Percentiles rank a stretch among this genome's conserved stretches.
Evolutionary conservation across 2,113 vertebrate genomes (phyloP).

Genomic region (Lophius piscatorius): DNA sequence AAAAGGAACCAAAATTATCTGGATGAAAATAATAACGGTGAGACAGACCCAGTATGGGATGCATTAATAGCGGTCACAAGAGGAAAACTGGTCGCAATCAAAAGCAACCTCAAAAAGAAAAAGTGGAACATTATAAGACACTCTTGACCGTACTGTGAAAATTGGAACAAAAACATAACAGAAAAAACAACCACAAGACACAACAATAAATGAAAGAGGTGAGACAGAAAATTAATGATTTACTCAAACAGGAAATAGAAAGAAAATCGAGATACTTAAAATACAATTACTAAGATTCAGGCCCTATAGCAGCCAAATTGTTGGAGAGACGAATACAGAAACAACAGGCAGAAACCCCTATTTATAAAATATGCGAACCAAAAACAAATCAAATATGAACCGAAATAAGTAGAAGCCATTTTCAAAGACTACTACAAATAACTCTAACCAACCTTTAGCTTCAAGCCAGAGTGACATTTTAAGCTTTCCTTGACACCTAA

Average conservation of each 20-base stretch:
- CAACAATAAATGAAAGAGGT: neutral
- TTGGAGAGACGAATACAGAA: neutral
- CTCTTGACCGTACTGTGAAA: too few relatives aligned
- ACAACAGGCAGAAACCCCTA: neutral
- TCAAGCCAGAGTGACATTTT: neutral
- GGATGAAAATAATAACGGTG: too few relatives aligned
- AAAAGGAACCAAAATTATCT: too few relatives aligned
- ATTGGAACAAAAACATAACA: conserved; percentile 4
- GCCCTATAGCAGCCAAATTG: neutral
- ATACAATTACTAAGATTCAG: neutral
- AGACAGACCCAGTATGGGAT: too few relatives aligned
- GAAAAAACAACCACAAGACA: neutral
- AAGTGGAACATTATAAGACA: neutral
- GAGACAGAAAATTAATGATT: neutral
- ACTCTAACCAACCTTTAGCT: neutral
- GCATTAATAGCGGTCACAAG: too few relatives aligned
- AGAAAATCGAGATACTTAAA: conserved; percentile 3
- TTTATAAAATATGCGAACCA: conserved; percentile 1
- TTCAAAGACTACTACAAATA: conserved; percentile 5
- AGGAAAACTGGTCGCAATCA: too few relatives aligned
- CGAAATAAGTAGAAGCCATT: conserved; percentile 3
- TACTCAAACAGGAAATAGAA: neutral
- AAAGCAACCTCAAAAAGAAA: too few relatives aligned
- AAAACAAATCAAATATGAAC: conserved; percentile 3
- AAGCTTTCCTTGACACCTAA: neutral